Evolutionary conservation across 2,888 invertebrate genomes (phyloP), one percentile per base, ranked within the genome.

Genomic region (Orthonychiurus folsomi): DNA sequence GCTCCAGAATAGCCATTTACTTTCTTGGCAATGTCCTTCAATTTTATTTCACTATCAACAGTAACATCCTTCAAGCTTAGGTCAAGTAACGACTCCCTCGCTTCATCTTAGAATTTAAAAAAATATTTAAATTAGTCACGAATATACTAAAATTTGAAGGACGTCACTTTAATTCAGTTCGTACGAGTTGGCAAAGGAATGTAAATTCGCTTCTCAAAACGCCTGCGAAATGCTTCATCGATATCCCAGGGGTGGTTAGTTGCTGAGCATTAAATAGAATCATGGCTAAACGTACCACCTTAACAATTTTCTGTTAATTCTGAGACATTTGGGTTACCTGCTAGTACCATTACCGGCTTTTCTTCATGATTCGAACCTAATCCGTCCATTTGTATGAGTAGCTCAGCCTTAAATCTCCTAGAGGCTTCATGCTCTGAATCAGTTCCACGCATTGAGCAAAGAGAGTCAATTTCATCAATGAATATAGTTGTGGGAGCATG

Each of bases 191-290:
- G 93, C 62, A 93, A 80, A 24, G 90, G 89, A 72, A 93, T 89
- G 76, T 89, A 92, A 71, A 93, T 89, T 69, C 92, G 81, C 77
- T 93, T 93, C 75, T 93, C 92, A 69, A 93, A 85, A 57, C 93
- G 81, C 72, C 93, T 81, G 28, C 90, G 80, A 73, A 93, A 84
- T 0, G 92, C 92, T 74, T 92, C 91, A 75, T 90, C 91, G 69
- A 93, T 85, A 75, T 91, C 90, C 92, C 92, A 92, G 0, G 93
- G 92, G 75, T 90, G 89, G 78, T 93, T 93, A 1, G 92, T 93
- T 3, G 93, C 92, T n/a, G n/a, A n/a, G n/a, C n/a, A n/a, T n/a
- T n/a, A n/a, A n/a, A n/a, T n/a, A n/a, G n/a, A n/a, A n/a, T n/a
- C n/a, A n/a, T n/a, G n/a, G n/a, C n/a, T n/a, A n/a, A n/a, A n/a